phyloP scores from a whole-genome alignment of 2,113 vertebrate species.

The Isurus oxyrinchus region DNA sequence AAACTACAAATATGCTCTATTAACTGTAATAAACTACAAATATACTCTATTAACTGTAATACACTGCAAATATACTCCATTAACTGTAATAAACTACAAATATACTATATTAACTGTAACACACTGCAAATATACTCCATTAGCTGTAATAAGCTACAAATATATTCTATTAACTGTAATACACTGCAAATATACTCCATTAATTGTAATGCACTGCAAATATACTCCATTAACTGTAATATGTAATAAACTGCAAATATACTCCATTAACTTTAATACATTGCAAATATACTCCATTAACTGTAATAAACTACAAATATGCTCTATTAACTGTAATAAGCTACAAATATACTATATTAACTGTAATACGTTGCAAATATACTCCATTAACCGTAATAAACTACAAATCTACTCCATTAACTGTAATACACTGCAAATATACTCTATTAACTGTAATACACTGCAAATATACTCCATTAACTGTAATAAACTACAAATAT shows the following conservation, averaged over 20 bases:
- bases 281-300: too few species aligned
- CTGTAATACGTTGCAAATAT: too few species aligned
- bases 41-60: neutral
- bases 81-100: neutral
- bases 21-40: neutral
- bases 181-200: neutral
- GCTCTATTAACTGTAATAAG: neutral
- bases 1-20: too few species aligned
- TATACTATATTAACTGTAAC: neutral
- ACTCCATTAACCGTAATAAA: neutral
- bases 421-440: neutral
- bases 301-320: neutral
- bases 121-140: neutral
- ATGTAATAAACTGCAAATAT: neutral
- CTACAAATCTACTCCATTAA: neutral
- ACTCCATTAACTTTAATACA: neutral
- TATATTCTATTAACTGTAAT: too few species aligned
- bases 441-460: neutral
- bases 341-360: too few species aligned
- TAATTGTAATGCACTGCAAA: neutral
- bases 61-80: too few species aligned
- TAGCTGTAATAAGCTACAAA: neutral
- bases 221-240: too few species aligned
- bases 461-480: neutral
- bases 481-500: neutral